Evolutionary conservation across 2,113 vertebrate species (phyloP).

Genomic region (Abramis brama): DNA sequence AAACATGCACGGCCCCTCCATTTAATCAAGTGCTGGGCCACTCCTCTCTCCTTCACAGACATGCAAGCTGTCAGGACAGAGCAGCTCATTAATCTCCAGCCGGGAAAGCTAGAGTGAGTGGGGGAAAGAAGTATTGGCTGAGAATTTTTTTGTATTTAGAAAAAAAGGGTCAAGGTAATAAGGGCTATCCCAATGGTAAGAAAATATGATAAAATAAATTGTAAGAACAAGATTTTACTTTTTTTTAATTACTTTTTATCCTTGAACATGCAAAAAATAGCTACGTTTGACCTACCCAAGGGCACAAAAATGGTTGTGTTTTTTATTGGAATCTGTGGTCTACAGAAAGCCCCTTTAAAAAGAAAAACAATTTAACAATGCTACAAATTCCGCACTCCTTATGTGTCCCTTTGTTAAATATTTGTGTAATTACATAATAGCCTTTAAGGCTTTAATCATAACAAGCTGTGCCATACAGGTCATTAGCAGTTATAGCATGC

Average conservation of each 20-base stretch:
- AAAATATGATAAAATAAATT: background rate
- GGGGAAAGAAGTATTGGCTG: constrained; percentile 43
- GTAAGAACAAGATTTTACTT: too few relatives aligned
- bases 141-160: constrained; percentile 47
- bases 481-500: background rate
- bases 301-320: too few relatives aligned
- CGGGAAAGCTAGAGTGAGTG: constrained; percentile 54
- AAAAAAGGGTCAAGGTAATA: constrained; percentile 45
- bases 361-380: too few relatives aligned
- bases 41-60: constrained; percentile 63
- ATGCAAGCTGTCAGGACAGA: constrained; percentile 71
- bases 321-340: too few relatives aligned
- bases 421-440: background rate
- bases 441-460: background rate
- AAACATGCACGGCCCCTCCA: constrained; percentile 49
- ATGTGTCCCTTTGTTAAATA: background rate
- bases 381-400: background rate
- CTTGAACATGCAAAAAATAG: too few relatives aligned
- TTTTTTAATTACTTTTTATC: too few relatives aligned
- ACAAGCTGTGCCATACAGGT: background rate
- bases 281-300: too few relatives aligned
- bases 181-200: constrained; percentile 32
- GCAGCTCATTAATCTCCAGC: constrained; percentile 63
- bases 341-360: background rate
- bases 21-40: constrained; percentile 55